phyloP scores from a whole-genome alignment of 2,797 vertebrate species.

The Pogoniulus pusillus region DNA sequence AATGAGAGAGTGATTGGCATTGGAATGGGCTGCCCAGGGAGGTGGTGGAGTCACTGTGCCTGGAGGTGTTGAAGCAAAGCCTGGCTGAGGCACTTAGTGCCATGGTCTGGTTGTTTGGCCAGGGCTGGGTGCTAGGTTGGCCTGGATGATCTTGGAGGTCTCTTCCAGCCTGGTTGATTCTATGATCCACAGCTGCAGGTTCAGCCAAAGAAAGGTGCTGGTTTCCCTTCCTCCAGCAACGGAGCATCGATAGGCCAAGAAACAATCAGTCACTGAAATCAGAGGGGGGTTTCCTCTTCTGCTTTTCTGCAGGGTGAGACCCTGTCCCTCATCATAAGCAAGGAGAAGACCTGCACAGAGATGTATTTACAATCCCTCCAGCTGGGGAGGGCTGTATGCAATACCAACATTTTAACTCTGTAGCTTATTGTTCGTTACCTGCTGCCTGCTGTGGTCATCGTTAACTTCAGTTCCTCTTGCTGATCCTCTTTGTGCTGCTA shows the following conservation, averaged over 20 bases:
- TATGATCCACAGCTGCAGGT: accelerated
- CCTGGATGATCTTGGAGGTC: too few species aligned
- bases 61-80: too few species aligned
- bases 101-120: too few species aligned
- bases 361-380: too few species aligned
- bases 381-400: not conserved
- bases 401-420: not conserved
- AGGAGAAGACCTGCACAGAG: not conserved
- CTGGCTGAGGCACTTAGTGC: too few species aligned
- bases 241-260: not conserved
- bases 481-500: not conserved
- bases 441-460: not conserved
- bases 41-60: too few species aligned
- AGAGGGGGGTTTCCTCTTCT: not conserved
- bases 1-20: too few species aligned
- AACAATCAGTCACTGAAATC: not conserved
- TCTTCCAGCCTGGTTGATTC: too few species aligned
- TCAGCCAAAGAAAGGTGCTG: not conserved
- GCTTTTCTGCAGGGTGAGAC: not conserved
- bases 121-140: too few species aligned
- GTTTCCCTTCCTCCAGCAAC: not conserved
- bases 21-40: too few species aligned
- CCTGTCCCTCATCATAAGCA: accelerated
- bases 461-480: not conserved
- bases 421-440: not conserved